phyloP scores from a whole-genome alignment of 2,113 vertebrate species.

The Grallaria varia region DNA sequence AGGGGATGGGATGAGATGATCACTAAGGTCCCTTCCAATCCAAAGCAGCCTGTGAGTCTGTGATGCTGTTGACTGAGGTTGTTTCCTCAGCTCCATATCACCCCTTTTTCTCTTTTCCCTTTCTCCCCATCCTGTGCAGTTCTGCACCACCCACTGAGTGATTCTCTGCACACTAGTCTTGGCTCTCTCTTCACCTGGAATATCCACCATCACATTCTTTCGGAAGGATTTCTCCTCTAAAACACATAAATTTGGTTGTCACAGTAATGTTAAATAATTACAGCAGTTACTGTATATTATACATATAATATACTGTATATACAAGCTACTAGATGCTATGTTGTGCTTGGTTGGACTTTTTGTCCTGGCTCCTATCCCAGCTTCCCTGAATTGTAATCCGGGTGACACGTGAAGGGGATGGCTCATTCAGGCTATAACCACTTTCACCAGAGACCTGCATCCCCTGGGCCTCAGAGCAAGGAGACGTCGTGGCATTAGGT shows the following conservation, averaged over 20 bases:
- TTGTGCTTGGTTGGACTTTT: not conserved
- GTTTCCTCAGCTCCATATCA: not conserved
- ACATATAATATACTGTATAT: too few species aligned
- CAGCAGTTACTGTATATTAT: not conserved
- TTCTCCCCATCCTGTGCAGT: not conserved
- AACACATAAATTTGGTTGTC: not conserved
- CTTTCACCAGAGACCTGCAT: not conserved
- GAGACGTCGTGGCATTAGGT: not conserved
- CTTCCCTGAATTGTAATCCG: not conserved
- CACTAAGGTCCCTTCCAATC: rapidly evolving
- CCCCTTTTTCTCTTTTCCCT: not conserved
- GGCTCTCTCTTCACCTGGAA: not conserved
- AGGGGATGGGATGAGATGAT: rapidly evolving
- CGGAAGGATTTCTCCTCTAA: not conserved
- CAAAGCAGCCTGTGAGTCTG: not conserved
- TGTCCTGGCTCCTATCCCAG: not conserved
- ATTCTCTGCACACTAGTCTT: not conserved
- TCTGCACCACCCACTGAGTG: not conserved
- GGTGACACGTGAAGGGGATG: not conserved
- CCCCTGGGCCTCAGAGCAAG: not conserved
- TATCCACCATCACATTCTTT: not conserved
- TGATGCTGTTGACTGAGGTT: not conserved
- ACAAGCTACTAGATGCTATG: not conserved
- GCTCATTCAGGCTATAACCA: not conserved
- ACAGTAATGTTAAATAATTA: not conserved